These are phyloP conservation scores for cat (Felis catus) DNA, from an alignment of 2,113 vertebrate genomes.

Conservation along the genomic window F.catus_Fca126_mat1.0 CM031419.1:167784001-167784500, in stretches of 20 bases:
- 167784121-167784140: conserved; percentile 20
- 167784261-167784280: background rate
- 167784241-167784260: background rate
- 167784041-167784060: background rate
- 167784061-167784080: background rate
- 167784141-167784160: background rate
- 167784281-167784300: conserved; percentile 47
- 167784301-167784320: conserved; percentile 69
- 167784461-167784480: conserved; percentile 58
- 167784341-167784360: conserved; percentile 51
- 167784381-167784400: conserved; percentile 35
- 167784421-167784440: conserved; percentile 44
- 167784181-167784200: background rate
- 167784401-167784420: conserved; percentile 28
- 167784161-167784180: background rate
- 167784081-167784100: background rate
- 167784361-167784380: conserved; percentile 49
- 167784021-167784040: background rate
- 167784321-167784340: conserved; percentile 43
- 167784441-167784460: conserved; percentile 13
- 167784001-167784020: background rate
- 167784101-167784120: background rate
- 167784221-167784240: background rate
- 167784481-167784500: conserved; percentile 3
- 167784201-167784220: background rate